These are phyloP conservation scores for Sebastiscus albofasciatus DNA, from an alignment of 2,797 vertebrate species.

Conservation along the genomic window DNA sequence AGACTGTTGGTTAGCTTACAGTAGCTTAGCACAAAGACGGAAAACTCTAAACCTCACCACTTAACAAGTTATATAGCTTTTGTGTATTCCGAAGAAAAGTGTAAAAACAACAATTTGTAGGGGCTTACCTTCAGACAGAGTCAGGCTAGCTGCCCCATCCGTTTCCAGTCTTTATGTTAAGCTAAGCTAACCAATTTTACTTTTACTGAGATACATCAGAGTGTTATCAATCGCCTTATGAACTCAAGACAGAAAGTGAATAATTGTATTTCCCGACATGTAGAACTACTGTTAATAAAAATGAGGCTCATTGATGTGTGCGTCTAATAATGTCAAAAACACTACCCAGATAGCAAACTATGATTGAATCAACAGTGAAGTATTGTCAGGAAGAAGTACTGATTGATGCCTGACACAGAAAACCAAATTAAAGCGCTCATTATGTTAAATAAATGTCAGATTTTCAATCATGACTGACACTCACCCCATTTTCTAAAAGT, in stretches of 20 bases:
- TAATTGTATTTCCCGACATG: not conserved
- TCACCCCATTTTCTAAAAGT: not conserved
- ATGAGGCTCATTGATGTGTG: not conserved
- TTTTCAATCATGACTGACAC: not conserved
- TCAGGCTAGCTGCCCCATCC: not conserved
- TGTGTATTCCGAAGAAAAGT: not conserved
- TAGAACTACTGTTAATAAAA: not conserved
- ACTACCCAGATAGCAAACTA: not conserved
- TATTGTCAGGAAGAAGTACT: not conserved
- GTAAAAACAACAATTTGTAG: not conserved
- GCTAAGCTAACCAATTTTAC: not conserved
- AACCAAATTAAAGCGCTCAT: not conserved
- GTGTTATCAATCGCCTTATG: too few relatives aligned
- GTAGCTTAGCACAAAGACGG: not conserved
- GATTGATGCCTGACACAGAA: not conserved
- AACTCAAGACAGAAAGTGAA: not conserved
- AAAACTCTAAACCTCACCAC: not conserved
- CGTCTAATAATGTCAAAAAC: not conserved
- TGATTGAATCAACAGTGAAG: not conserved
- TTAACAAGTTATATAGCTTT: not conserved
- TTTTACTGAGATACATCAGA: not conserved
- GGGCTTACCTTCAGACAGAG: not conserved
- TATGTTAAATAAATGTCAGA: not conserved
- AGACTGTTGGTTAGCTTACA: not conserved
- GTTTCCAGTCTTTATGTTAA: not conserved